These are phyloP conservation scores for Drosophila ambigua DNA, from an alignment of 1,140 invertebrate species.

Conservation along the genomic window DNA sequence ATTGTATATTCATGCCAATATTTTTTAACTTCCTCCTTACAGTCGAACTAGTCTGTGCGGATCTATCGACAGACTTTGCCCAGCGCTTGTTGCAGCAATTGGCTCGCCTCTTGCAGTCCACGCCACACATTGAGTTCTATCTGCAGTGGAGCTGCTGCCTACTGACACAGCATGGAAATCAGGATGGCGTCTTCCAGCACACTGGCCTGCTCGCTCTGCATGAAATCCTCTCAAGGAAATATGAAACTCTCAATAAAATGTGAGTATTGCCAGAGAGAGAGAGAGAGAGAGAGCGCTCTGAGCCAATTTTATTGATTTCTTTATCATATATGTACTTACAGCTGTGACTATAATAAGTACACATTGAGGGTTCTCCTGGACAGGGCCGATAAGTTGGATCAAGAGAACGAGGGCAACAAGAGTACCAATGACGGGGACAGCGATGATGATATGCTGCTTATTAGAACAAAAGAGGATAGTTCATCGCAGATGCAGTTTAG, in stretches of 20 bases:
- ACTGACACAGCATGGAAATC: slow-evolving; percentile 86
- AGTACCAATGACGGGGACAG: slow-evolving; percentile 32
- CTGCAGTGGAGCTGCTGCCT: slow-evolving; percentile 90
- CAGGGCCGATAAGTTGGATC: slow-evolving; percentile 84
- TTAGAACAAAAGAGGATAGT: slow-evolving; percentile 40
- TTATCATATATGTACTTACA: slow-evolving; percentile 63
- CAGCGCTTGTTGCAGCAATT: slow-evolving; percentile 90
- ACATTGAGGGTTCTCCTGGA: slow-evolving; percentile 88
- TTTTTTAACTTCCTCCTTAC: slow-evolving; percentile 11
- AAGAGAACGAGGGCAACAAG: slow-evolving; percentile 14
- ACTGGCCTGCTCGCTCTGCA: slow-evolving; percentile 90
- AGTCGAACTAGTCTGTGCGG: slow-evolving; percentile 90
- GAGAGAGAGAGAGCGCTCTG: too few relatives aligned
- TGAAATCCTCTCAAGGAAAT: slow-evolving; percentile 91
- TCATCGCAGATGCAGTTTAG: slow-evolving; percentile 42
- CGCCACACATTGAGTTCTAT: slow-evolving; percentile 95
- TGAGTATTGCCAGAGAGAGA: slow-evolving; percentile 85
- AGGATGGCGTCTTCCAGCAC: slow-evolving; percentile 85
- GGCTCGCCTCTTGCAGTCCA: slow-evolving; percentile 89
- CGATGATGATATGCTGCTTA: slow-evolving; percentile 73
- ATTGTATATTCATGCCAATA: slow-evolving; percentile 22
- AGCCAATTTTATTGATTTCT: not conserved
- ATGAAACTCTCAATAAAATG: slow-evolving; percentile 93
- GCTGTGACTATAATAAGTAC: slow-evolving; percentile 93
- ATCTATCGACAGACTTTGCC: slow-evolving; percentile 90